These are phyloP conservation scores for Okapia johnstoni DNA, from an alignment of 2,113 vertebrate species.

Conservation along the genomic window DNA sequence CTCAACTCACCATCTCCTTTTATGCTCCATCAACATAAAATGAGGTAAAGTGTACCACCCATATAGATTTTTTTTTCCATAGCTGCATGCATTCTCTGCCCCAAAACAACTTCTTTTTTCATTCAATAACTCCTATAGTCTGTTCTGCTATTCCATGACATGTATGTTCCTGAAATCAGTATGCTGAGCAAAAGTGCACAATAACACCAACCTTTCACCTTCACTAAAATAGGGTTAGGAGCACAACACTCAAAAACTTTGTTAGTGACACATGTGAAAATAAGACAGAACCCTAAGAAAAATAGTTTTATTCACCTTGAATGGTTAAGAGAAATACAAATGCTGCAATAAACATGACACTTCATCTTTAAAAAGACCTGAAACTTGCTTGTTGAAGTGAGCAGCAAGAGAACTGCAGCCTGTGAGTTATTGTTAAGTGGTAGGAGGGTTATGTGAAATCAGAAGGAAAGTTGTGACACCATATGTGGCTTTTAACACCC, in stretches of 20 bases:
- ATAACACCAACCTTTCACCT: neutral
- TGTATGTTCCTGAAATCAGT: neutral
- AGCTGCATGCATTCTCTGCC: neutral
- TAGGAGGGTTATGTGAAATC: neutral
- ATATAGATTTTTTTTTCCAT: neutral
- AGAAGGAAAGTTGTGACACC: neutral
- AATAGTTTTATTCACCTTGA: neutral
- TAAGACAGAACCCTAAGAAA: neutral
- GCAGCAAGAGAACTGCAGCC: neutral
- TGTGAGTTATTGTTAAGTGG: neutral
- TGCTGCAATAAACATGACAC: neutral
- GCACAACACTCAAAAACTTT: neutral
- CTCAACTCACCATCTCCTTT: neutral
- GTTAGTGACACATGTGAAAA: neutral
- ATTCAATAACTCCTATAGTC: neutral
- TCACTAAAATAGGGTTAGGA: neutral
- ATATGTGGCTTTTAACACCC: neutral
- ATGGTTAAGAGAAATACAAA: neutral
- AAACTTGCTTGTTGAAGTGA: neutral
- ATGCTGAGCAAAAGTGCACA: neutral
- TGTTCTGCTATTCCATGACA: neutral
- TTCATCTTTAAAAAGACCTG: neutral
- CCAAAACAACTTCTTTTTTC: neutral
- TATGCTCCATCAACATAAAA: neutral
- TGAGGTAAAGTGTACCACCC: neutral